Evolutionary conservation across 2,797 vertebrate species (phyloP).

Genomic region (Artibeus jamaicensis): DNA sequence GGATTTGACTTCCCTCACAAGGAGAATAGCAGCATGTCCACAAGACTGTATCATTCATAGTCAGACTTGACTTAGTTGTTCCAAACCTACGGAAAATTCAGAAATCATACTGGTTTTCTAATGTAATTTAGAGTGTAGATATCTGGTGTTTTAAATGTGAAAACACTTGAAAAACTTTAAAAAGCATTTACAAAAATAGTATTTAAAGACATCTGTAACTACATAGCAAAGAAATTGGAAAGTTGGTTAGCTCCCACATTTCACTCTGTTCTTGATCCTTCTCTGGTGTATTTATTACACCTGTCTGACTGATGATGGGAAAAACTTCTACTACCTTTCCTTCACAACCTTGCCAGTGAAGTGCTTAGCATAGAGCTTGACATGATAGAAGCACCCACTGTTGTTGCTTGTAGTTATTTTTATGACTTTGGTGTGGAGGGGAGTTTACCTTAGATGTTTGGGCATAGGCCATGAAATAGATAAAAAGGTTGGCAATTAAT

Average conservation of each 20-base stretch:
- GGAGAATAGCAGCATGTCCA: background rate
- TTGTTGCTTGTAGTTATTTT: background rate
- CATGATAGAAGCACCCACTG: background rate
- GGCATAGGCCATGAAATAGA: background rate
- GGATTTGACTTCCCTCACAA: background rate
- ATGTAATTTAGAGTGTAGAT: background rate
- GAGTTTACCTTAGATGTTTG: background rate
- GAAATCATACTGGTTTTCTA: background rate
- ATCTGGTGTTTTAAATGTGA: background rate
- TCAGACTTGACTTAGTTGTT: background rate
- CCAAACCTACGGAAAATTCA: background rate
- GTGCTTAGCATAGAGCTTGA: background rate
- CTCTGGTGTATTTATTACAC: background rate
- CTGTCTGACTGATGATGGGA: background rate
- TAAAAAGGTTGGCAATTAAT: background rate
- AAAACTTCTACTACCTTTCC: background rate
- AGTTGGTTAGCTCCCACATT: background rate
- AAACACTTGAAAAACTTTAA: background rate
- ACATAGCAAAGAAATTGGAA: background rate
- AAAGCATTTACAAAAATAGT: background rate
- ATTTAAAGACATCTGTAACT: background rate
- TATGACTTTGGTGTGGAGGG: background rate
- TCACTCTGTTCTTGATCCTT: background rate
- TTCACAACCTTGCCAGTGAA: background rate
- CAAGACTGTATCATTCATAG: background rate